Evolutionary conservation across 2,797 vertebrate species (phyloP).

Genomic region (Brachyalestes nurse): DNA sequence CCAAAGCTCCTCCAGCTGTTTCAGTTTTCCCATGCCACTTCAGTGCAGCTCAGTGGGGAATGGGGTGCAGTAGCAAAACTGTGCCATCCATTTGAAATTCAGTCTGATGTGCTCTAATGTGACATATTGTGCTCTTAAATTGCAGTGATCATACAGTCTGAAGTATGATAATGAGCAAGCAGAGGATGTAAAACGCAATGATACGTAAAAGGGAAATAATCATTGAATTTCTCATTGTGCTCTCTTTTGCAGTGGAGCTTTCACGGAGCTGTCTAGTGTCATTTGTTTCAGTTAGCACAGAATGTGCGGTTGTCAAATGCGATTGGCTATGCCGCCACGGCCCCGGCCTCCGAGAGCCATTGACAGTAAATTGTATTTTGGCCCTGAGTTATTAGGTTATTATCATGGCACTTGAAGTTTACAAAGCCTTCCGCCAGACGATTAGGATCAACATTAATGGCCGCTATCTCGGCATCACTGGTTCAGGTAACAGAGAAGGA

Average conservation of each 20-base stretch:
- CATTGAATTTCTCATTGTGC: constrained; percentile 27
- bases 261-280: constrained; percentile 60
- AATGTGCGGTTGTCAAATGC: constrained; percentile 69
- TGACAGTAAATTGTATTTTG: constrained; percentile 67
- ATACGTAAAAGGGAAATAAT: constrained; percentile 40
- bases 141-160: constrained; percentile 23
- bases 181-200: constrained; percentile 27
- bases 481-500: constrained; percentile 62
- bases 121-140: constrained; percentile 30
- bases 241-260: constrained; percentile 57
- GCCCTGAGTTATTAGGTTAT: constrained; percentile 66
- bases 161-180: constrained; percentile 32
- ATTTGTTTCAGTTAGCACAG: constrained; percentile 72
- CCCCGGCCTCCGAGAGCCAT: constrained; percentile 45
- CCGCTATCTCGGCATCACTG: constrained; percentile 65
- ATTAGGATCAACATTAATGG: constrained; percentile 76
- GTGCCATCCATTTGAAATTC: constrained; percentile 5
- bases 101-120: constrained; percentile 5
- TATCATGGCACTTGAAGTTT: constrained; percentile 67
- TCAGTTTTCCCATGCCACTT: neutral
- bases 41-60: neutral
- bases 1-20: neutral
- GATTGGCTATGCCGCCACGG: constrained; percentile 61
- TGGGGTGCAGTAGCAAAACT: neutral
- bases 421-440: constrained; percentile 65